A percentile compares a stretch with the other conserved stretches of the same genome.
These are phyloP conservation scores for Lates japonicus DNA, from an alignment of 2,797 vertebrate genomes.

Conservation along the genomic window DNA sequence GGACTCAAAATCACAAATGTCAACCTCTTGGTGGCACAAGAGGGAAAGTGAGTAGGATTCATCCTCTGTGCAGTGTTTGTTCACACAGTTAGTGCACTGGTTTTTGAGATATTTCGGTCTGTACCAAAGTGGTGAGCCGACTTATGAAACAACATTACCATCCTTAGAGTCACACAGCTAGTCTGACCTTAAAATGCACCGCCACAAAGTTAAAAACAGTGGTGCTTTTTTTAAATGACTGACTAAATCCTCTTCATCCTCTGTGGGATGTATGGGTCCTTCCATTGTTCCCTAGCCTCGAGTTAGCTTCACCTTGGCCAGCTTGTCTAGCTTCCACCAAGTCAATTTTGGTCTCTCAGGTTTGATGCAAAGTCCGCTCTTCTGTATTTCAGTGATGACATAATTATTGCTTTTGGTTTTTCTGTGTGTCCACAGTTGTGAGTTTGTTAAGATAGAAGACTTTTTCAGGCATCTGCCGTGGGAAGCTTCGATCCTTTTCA, in stretches of 20 bases:
- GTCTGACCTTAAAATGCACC: not conserved
- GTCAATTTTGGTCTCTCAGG: not conserved
- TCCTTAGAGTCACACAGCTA: not conserved
- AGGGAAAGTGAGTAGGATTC: too few species aligned
- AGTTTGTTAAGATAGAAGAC: not conserved
- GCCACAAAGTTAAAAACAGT: too few species aligned
- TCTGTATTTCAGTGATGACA: not conserved
- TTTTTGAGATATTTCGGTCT: not conserved
- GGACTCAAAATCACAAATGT: not conserved
- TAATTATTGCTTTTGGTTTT: too few species aligned
- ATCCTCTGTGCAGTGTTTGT: too few species aligned
- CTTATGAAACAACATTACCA: not conserved
- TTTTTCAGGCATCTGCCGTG: not conserved
- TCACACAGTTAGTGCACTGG: not conserved
- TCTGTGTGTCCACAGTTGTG: not conserved
- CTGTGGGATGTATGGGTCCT: not conserved
- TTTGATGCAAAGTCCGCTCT: not conserved
- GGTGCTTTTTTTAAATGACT: not conserved
- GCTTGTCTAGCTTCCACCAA: not conserved
- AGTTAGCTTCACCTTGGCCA: not conserved
- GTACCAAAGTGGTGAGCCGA: not conserved
- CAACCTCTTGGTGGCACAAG: too few species aligned
- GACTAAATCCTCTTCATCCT: not conserved
- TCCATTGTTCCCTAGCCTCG: not conserved
- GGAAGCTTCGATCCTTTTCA: not conserved